Evolutionary conservation across 2,113 vertebrate genomes (phyloP).

Genomic region (Anguilla rostrata): DNA sequence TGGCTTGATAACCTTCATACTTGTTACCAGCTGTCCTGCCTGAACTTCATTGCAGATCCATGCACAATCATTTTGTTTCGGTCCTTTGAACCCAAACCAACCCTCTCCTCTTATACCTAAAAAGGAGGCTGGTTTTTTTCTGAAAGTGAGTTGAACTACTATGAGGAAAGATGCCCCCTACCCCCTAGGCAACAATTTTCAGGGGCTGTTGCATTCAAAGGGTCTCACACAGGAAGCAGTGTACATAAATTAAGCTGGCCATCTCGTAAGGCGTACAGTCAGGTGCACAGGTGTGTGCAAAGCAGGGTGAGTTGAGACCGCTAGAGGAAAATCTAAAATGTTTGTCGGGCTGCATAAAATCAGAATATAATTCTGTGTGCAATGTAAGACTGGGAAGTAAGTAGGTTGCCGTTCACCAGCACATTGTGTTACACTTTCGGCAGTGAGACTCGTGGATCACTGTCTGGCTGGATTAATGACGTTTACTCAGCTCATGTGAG

Average conservation of each 20-base stretch:
- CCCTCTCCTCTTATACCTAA: background rate
- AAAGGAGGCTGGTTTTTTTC: no score
- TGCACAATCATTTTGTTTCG: background rate
- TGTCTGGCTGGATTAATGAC: background rate
- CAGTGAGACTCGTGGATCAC: background rate
- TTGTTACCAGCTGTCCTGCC: background rate
- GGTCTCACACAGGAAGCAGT: no score
- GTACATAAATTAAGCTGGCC: no score
- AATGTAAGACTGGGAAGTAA: background rate
- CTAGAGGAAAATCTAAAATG: background rate
- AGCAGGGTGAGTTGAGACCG: background rate
- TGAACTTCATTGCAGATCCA: background rate
- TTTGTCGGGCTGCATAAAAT: background rate
- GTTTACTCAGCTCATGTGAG: background rate
- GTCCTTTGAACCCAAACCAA: background rate
- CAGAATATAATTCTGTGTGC: background rate
- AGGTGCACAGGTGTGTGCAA: background rate
- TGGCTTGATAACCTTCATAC: background rate
- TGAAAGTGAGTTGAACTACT: no score
- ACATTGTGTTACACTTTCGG: background rate
- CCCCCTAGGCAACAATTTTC: no score
- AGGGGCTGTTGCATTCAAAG: no score
- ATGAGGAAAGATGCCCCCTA: no score
- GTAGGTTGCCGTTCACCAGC: background rate
- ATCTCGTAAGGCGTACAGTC: background rate